A percentile compares a stretch with the other conserved stretches of the same genome.
phyloP scores from a whole-genome alignment of 2,888 invertebrate species.

The Drosophila fungiperda region DNA sequence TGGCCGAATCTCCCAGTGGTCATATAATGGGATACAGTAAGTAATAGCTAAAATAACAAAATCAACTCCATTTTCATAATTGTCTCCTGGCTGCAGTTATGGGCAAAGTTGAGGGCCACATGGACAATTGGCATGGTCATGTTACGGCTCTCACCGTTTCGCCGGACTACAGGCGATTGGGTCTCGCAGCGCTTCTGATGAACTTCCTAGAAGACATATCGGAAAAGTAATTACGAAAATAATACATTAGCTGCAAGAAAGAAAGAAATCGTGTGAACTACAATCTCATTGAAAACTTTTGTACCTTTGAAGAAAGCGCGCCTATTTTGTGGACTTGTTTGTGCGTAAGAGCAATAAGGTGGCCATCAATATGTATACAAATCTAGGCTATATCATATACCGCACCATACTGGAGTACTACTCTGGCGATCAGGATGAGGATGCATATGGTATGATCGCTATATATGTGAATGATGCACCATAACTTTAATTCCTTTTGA shows the following conservation, averaged over 20 bases:
- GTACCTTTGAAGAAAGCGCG: slow-evolving; percentile 91
- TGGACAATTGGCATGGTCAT: slow-evolving; percentile 99
- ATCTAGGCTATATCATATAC: slow-evolving; percentile 98
- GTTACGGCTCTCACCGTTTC: slow-evolving; percentile 99
- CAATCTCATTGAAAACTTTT: not conserved
- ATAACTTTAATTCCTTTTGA: not conserved
- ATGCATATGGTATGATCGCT: slow-evolving; percentile 94
- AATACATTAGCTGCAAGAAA: not conserved
- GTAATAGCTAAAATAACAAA: slow-evolving; percentile 77
- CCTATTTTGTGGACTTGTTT: slow-evolving; percentile 99
- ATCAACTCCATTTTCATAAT: not conserved
- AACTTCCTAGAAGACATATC: slow-evolving; percentile 97
- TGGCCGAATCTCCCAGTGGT: slow-evolving; percentile 96
- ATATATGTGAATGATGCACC: not conserved
- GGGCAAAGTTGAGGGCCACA: slow-evolving; percentile 99
- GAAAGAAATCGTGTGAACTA: not conserved
- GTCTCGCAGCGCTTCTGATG: slow-evolving; percentile 97
- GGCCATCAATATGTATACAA: slow-evolving; percentile 98
- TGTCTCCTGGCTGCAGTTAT: slow-evolving; percentile 89
- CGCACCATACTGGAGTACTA: slow-evolving; percentile 99
- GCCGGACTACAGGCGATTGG: slow-evolving; percentile 95
- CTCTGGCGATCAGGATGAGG: slow-evolving; percentile 98
- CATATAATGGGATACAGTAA: slow-evolving; percentile 99
- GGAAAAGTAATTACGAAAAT: slow-evolving; percentile 89
- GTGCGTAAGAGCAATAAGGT: slow-evolving; percentile 98